Evolutionary conservation across 2,888 invertebrate genomes (phyloP), one percentile per base, ranked within the genome.

Genomic region (Gryllus longicercus): DNA sequence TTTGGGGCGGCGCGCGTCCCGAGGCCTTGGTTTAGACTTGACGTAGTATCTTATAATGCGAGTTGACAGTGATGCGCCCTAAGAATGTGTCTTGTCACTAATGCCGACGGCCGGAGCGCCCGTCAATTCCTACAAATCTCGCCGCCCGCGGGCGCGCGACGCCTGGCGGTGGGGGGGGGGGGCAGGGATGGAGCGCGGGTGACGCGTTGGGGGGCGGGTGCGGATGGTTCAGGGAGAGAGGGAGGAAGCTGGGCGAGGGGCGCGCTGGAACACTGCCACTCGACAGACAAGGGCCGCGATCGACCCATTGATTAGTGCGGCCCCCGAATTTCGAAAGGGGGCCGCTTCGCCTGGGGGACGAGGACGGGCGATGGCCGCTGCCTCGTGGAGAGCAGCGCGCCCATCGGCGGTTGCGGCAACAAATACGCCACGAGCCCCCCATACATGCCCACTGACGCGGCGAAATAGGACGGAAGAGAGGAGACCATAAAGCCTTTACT

Each of bases 321-420:
- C 63, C 63, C 63, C 63, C n/a, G n/a, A 63, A 63, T 63, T 63
- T 63, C n/a, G n/a, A 63, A 63, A 63, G n/a, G 63, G 63, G 63
- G 14, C 63, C 63, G 16, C n/a, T n/a, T 63, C n/a, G 63, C 63
- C 14, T 18, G 16, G 16, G 18, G 16, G 63, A 16, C 63, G n/a
- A 5, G 14, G n/a, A n/a, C n/a, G n/a, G n/a, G n/a, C n/a, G n/a
- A n/a, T n/a, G n/a, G n/a, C n/a, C n/a, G n/a, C n/a, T n/a, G n/a
- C n/a, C n/a, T n/a, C n/a, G n/a, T n/a, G n/a, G n/a, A n/a, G n/a
- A n/a, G n/a, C n/a, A n/a, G n/a, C n/a, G n/a, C n/a, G n/a, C n/a
- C n/a, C n/a, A 4, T n/a, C 63, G 63, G 63, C 63, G 63, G 14
- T 63, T 63, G 63, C 14, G n/a, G 63, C 63, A 63, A n/a, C 63